Base-by-base conservation (phyloP, 2,113 vertebrate species). In the Tautogolabrus adspersus region DNA sequence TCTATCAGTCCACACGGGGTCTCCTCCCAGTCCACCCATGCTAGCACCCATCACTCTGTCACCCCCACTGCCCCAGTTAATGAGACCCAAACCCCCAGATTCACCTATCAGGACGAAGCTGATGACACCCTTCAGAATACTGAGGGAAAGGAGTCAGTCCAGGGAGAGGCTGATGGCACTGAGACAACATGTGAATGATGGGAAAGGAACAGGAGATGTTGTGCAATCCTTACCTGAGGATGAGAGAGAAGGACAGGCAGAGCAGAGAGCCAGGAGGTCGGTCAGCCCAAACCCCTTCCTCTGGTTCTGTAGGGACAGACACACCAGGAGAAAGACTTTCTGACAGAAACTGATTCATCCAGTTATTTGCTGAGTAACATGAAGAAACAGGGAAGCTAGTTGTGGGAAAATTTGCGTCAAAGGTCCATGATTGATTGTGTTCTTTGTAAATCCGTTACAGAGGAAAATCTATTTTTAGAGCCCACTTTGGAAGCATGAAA, bases 111-210 rank as follows among this genome's bases (percentile, higher is more conserved):
- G 91, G 74, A 94, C 83, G 51, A 92, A 79, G 55, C 89, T 95
- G 83, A 77, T 86, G 69, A 92, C 92, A 19, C 89, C 21, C 0
- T 94, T 96, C 93, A 95, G 91, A 93, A 89, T 91, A 87, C 87
- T 95, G 89, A 96, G 95, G 92, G 94, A 95, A 80, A 96, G 95
- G 88, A 95, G 94, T 86, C 91, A 85, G 89, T 96, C 95, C 86
- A 96, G 95, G 90, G 96, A 96, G 79, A 97, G 94, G 77, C 78
- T 72, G 82, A 84, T 63, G 80, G 56, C 38, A 37, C 26, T 15
- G 89, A 87, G 86, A 85, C 79, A 82, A 56, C 84, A 18, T 11
- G 13, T 19, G 11, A 60, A 19, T 13, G 37, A 8, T 19, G 59
- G 23, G 44, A 72, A 79, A 23, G 59, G 2, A 83, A 54, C 75